phyloP scores from a whole-genome alignment of 2,113 vertebrate genomes.

The Microcebus jonahi region DNA sequence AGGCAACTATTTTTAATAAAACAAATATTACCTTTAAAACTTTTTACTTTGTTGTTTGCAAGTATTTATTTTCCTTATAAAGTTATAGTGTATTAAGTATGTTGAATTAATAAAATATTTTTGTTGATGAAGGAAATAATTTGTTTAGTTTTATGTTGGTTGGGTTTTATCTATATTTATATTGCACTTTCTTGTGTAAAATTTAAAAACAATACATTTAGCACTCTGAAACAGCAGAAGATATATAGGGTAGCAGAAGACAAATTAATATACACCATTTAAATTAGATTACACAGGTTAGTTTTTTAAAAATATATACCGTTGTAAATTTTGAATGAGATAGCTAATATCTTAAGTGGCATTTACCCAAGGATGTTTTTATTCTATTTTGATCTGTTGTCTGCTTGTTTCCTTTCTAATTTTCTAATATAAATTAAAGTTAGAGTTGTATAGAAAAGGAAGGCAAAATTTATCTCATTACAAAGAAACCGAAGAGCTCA shows the following conservation, averaged over 20 bases:
- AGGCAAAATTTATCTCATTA: background rate
- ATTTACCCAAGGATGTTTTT: slow-evolving; percentile 33
- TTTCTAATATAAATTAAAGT: slow-evolving; percentile 8
- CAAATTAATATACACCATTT: background rate
- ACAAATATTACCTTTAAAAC: slow-evolving; percentile 55
- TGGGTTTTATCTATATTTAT: slow-evolving; percentile 21
- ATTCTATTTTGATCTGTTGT: background rate
- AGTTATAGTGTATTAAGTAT: slow-evolving; percentile 27
- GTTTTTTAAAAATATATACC: background rate
- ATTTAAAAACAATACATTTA: slow-evolving; percentile 25
- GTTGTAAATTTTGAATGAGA: slow-evolving; percentile 1
- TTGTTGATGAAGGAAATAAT: slow-evolving; percentile 1
- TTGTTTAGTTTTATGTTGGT: slow-evolving; percentile 49
- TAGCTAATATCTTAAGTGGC: background rate
- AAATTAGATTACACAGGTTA: background rate
- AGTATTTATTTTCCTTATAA: slow-evolving; percentile 31
- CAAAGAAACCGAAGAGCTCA: background rate
- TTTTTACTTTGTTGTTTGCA: slow-evolving; percentile 54
- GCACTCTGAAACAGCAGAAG: background rate
- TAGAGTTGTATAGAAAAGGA: background rate
- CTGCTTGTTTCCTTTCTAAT: background rate
- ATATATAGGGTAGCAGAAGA: background rate
- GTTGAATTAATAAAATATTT: slow-evolving; percentile 44
- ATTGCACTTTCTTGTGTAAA: background rate
- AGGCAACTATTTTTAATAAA: slow-evolving; percentile 75